Conservation (phyloP, 2,797 vertebrate species). For the Eulemur mongoz region DNA sequence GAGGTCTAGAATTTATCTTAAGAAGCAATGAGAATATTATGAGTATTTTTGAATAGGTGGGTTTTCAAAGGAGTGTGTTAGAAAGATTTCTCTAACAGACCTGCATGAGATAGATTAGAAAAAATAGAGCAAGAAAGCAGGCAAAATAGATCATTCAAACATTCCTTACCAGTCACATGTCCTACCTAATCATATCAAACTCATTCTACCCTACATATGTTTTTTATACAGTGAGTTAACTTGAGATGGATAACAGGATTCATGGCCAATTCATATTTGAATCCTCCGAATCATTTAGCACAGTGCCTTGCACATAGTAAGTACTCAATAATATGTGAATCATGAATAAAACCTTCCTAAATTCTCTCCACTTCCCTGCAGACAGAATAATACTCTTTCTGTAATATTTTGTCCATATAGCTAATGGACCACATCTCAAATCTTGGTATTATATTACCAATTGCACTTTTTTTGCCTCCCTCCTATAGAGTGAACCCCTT, state of each 20-base stretch:
- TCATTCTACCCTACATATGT: background rate
- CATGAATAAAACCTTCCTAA: conserved; percentile 19
- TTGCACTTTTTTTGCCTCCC: background rate
- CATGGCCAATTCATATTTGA: conserved; percentile 23
- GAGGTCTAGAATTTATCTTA: background rate
- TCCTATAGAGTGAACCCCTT: background rate
- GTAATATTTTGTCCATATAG: conserved; percentile 34
- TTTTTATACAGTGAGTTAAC: conserved; percentile 47
- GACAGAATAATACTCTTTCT: background rate
- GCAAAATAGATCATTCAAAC: conserved; percentile 7
- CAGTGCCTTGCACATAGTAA: conserved; percentile 12
- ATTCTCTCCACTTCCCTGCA: background rate
- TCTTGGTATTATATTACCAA: background rate
- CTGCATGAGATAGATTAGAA: background rate
- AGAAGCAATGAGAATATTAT: background rate
- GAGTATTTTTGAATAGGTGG: background rate
- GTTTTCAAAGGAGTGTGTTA: background rate
- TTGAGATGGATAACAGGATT: conserved; percentile 2
- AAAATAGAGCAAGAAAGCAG: background rate
- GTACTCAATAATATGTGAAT: conserved; percentile 22
- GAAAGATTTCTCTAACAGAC: background rate
- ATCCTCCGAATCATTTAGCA: conserved; percentile 38
- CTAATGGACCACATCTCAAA: conserved; percentile 38
- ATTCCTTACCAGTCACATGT: background rate
- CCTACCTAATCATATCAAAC: conserved; percentile 12